Conservation (phyloP, 2,113 vertebrate species). For the Mola mola region DNA sequence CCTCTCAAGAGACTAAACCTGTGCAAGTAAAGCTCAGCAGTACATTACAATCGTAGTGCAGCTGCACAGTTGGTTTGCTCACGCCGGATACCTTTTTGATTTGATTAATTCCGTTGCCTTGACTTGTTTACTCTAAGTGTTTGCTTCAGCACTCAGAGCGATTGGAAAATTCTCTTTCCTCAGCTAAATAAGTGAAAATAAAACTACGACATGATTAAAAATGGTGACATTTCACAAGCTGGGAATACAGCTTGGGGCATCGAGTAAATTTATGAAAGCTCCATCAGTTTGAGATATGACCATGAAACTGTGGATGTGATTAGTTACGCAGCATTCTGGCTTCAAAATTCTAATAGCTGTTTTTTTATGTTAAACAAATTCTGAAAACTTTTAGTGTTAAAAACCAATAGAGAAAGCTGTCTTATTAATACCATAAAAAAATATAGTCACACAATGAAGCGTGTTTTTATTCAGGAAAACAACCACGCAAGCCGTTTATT, state of each 20-base stretch:
- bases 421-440: too few species aligned
- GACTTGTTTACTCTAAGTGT: conserved; percentile 17
- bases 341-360: background rate
- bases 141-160: background rate
- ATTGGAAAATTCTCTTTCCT: background rate
- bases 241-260: conserved; percentile 7
- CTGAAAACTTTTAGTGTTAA: too few species aligned
- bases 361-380: conserved; percentile 9
- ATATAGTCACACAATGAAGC: too few species aligned
- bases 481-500: too few species aligned
- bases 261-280: conserved; percentile 10
- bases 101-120: conserved; percentile 20
- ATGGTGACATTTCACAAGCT: conserved; percentile 13
- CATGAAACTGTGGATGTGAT: conserved; percentile 13
- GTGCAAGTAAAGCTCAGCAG: conserved; percentile 30
- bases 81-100: conserved; percentile 4
- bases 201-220: conserved; percentile 5
- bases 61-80: conserved; percentile 14
- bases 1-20: conserved; percentile 10
- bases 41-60: conserved; percentile 27
- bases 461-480: too few species aligned
- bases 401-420: too few species aligned
- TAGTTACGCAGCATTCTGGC: conserved; percentile 2
- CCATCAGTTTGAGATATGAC: conserved; percentile 2
- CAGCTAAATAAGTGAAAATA: conserved; percentile 11